phyloP scores from a whole-genome alignment of 2,888 invertebrate genomes.

The Lathronympha strigana region DNA sequence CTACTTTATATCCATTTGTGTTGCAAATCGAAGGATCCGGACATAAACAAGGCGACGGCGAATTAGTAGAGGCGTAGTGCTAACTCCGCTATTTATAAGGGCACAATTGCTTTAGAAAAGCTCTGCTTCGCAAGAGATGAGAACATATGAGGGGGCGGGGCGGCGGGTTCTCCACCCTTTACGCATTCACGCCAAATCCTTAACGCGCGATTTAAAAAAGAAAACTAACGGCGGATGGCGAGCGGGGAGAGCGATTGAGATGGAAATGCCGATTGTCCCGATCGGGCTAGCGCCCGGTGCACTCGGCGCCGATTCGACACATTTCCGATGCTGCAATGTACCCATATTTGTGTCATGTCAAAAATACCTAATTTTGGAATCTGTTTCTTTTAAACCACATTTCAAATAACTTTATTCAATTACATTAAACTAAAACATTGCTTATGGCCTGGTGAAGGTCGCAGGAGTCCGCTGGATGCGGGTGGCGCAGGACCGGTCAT shows the following conservation, averaged over 20 bases:
- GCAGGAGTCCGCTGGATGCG: too few relatives aligned
- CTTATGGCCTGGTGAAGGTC: too few relatives aligned
- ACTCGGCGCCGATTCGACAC: slow-evolving; percentile 28
- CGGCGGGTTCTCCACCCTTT: slow-evolving; percentile 71
- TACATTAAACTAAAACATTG: too few relatives aligned
- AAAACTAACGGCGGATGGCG: slow-evolving; percentile 76
- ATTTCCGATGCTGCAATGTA: background rate
- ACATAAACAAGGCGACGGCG: slow-evolving; percentile 48
- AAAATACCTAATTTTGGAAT: too few relatives aligned
- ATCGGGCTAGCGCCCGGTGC: slow-evolving; percentile 45
- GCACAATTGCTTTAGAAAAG: slow-evolving; percentile 55
- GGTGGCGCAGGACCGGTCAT: too few relatives aligned
- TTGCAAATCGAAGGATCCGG: slow-evolving; percentile 41
- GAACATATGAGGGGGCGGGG: slow-evolving; percentile 74
- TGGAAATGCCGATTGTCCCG: slow-evolving; percentile 81
- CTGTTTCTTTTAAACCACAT: too few relatives aligned
- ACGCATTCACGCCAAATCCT: slow-evolving; percentile 81
- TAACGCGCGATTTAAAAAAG: slow-evolving; percentile 84
- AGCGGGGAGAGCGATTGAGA: slow-evolving; percentile 69
- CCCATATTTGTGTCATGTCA: too few relatives aligned
- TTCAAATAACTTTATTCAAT: too few relatives aligned
- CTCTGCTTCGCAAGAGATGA: slow-evolving; percentile 55
- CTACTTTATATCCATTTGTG: slow-evolving; percentile 41
- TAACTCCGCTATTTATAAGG: slow-evolving; percentile 58
- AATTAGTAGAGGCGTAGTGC: slow-evolving; percentile 55